These are phyloP conservation scores for Athrips mouffetella DNA, from an alignment of 2,888 invertebrate genomes.

Conservation along the genomic window DNA sequence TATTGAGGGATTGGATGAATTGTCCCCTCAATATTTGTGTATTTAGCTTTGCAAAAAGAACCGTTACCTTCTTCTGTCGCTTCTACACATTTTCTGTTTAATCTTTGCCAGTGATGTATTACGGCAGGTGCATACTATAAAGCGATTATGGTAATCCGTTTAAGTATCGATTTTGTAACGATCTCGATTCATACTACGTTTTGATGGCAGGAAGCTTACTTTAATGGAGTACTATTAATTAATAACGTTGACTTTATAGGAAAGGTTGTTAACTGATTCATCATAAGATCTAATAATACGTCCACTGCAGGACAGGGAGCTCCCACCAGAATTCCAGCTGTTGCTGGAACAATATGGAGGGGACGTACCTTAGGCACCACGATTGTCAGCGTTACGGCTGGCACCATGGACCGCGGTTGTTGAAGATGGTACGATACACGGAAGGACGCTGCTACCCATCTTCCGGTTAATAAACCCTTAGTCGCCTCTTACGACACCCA, in stretches of 20 bases:
- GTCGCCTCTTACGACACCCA: too few species aligned
- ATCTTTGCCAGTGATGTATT: conserved; percentile 24
- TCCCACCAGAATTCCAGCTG: too few species aligned
- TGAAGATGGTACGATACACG: too few species aligned
- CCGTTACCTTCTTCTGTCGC: neutral
- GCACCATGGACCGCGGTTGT: too few species aligned
- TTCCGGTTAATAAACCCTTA: too few species aligned
- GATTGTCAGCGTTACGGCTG: too few species aligned
- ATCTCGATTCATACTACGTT: conserved; percentile 26
- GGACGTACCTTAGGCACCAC: too few species aligned
- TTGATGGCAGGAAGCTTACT: conserved; percentile 9
- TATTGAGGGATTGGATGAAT: neutral
- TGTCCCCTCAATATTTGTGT: neutral
- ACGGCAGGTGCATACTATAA: conserved; percentile 32
- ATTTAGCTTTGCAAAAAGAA: neutral
- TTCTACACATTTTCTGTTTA: conserved; percentile 5
- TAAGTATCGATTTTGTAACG: conserved; percentile 37
- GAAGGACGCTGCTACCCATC: too few species aligned
- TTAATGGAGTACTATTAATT: conserved; percentile 9
- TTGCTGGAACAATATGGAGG: too few species aligned
- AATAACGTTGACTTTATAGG: conserved; percentile 1
- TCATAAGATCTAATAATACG: too few species aligned
- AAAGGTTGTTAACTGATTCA: too few species aligned
- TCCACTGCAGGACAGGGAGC: too few species aligned
- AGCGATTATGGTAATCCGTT: conserved; percentile 42